Evolutionary conservation across 2,113 vertebrate species (phyloP).

Genomic region (Clarias macrocephalus): DNA sequence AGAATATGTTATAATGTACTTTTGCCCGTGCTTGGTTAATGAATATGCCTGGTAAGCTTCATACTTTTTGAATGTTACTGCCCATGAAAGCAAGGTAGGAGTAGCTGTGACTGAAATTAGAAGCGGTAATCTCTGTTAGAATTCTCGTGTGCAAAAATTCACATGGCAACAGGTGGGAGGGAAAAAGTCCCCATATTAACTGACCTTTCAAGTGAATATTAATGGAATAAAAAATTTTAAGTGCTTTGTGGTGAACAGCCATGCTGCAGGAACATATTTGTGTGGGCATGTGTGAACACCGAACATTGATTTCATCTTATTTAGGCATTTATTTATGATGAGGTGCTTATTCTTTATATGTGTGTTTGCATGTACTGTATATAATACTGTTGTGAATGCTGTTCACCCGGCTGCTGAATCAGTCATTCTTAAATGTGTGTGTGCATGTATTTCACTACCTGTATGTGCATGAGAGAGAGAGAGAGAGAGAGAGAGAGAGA

Average conservation of each 20-base stretch:
- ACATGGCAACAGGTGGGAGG: constrained; percentile 13
- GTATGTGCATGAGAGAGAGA: constrained; percentile 19
- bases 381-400: constrained; percentile 22
- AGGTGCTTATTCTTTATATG: background rate
- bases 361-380: background rate
- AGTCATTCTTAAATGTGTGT: constrained; percentile 55
- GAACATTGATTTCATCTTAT: background rate
- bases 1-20: background rate
- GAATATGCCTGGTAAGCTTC: background rate
- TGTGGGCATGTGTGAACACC: constrained; percentile 21
- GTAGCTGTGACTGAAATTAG: background rate
- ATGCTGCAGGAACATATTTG: constrained; percentile 31
- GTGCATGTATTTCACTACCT: constrained; percentile 31
- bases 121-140: constrained; percentile 12
- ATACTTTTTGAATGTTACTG: background rate
- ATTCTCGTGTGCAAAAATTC: background rate
- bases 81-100: background rate
- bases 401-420: constrained; percentile 59
- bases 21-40: background rate
- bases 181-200: constrained; percentile 21
- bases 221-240: constrained; percentile 14
- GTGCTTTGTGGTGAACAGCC: constrained; percentile 9
- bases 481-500: background rate
- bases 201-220: constrained; percentile 56
- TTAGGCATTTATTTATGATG: background rate